Conservation (phyloP, 2,888 invertebrate species). For the Omphaloscelis lunosa region DNA sequence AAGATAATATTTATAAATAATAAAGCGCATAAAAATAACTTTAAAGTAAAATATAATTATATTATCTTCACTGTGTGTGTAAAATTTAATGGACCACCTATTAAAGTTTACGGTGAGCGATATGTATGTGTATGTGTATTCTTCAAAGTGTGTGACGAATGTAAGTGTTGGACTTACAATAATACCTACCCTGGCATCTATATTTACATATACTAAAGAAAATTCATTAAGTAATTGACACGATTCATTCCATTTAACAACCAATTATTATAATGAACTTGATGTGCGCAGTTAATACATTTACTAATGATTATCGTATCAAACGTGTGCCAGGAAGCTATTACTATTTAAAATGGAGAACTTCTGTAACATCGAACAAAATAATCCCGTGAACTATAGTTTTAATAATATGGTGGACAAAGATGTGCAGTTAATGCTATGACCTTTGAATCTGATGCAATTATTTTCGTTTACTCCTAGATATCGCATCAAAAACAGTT, state of each 20-base stretch:
- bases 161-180: not conserved
- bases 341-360: not conserved
- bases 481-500: conserved; percentile 23
- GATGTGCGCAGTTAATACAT: not conserved
- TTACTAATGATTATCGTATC: not conserved
- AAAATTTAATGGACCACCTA: too few relatives aligned
- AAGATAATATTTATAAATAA: too few relatives aligned
- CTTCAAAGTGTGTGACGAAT: too few relatives aligned
- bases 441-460: conserved; percentile 28
- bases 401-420: conserved; percentile 20
- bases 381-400: not conserved
- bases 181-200: too few relatives aligned
- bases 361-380: not conserved
- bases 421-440: conserved; percentile 24
- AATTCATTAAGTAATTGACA: not conserved
- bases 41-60: too few relatives aligned
- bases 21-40: too few relatives aligned
- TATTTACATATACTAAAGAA: not conserved
- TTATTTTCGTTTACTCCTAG: not conserved
- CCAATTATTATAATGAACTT: not conserved
- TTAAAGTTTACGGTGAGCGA: too few relatives aligned
- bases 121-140: too few relatives aligned
- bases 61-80: too few relatives aligned
- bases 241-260: not conserved
- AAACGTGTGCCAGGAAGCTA: not conserved